Evolutionary conservation across 2,888 invertebrate genomes (phyloP), one percentile per base, ranked within the genome.

Genomic region (Halocaridina rubra): DNA sequence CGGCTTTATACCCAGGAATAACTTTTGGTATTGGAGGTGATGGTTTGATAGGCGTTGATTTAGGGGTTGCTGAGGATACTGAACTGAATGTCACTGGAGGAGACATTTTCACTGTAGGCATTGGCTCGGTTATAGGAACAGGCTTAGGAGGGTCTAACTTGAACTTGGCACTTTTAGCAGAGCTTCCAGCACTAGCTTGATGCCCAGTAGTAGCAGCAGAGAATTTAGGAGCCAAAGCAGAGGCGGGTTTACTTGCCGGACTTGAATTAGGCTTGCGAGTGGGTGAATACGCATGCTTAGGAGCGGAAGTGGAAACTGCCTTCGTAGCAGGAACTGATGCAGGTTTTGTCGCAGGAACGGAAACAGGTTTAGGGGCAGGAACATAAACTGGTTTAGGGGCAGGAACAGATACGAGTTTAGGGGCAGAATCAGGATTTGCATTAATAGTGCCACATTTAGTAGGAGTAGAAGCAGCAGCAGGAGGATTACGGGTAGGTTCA

Each of bases 1-100:
- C 87, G 57, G 85, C 32, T 75, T 86, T 88, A 39, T 77, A 78
- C 29, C 87, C 87, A 32, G 57, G 53, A 30, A 84, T 69, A 46
- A 39, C 22, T 33, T 53, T 46, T 16, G 78, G 64, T 27, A 81
- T 85, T 19, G 80, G 30, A 53, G 69, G 76, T 59, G 78, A 32
- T 19, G 75, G 76, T 29, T 78, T 81, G 27, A 53, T 10, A 79
- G 81, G 29, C 27, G 39, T 79, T 32, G 71, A 46, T 39, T 74
- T 75, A 67, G 74, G n/a, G 39, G 46, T 69, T 67, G 59, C 24
- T 19, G 27, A 33, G 19, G 80, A 67, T 32, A 19, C 69, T 3
- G 79, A 24, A 32, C 81, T 7, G 32, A 79, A 64, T 16, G 78
- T 59, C 29, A 39, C 22, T 22, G 29, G 19, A 53, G 71, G 10